Conservation (phyloP, 2,888 invertebrate species). For the Elmis aenea region DNA sequence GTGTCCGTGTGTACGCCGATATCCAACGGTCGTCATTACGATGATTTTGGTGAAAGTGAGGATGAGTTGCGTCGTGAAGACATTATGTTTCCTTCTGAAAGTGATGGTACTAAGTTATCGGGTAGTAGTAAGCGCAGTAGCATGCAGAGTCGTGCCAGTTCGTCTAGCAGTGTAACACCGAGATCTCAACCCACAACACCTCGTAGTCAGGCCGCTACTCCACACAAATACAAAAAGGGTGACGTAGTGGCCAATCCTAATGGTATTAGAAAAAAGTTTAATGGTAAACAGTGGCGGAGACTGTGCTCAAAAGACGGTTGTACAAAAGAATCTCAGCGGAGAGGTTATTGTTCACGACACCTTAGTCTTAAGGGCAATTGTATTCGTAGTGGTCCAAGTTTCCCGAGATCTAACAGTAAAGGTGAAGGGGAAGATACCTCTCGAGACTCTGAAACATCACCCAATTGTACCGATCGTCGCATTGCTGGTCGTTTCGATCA, state of each 20-base stretch:
- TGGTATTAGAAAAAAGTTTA: slow-evolving; percentile 97
- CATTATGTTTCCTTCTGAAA: slow-evolving; percentile 77
- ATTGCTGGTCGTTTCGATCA: slow-evolving; percentile 82
- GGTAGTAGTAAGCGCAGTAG: slow-evolving; percentile 86
- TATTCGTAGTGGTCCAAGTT: slow-evolving; percentile 40
- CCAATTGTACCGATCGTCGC: slow-evolving; percentile 69
- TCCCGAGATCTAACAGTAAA: slow-evolving; percentile 55
- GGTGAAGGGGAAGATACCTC: slow-evolving; percentile 79
- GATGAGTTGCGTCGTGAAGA: slow-evolving; percentile 84
- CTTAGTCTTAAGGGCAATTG: slow-evolving; percentile 79
- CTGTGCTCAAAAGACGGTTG: slow-evolving; percentile 95
- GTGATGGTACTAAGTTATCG: slow-evolving; percentile 62
- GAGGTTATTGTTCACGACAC: slow-evolving; percentile 96
- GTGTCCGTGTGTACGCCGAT: slow-evolving; percentile 51
- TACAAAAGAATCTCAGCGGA: slow-evolving; percentile 93
- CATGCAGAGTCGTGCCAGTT: slow-evolving; percentile 87
- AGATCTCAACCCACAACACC: slow-evolving; percentile 91
- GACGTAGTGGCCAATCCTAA: slow-evolving; percentile 92
- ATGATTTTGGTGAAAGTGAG: slow-evolving; percentile 81
- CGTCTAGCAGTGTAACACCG: slow-evolving; percentile 83
- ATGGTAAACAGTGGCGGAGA: slow-evolving; percentile 98
- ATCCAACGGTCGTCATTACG: slow-evolving; percentile 63
- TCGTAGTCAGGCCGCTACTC: slow-evolving; percentile 80
- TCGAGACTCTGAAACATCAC: slow-evolving; percentile 82
- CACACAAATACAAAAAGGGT: slow-evolving; percentile 95